Percentiles rank a stretch among this genome's conserved stretches.
Conservation (phyloP, 2,113 vertebrate species). For the Erinaceus europaeus region DNA sequence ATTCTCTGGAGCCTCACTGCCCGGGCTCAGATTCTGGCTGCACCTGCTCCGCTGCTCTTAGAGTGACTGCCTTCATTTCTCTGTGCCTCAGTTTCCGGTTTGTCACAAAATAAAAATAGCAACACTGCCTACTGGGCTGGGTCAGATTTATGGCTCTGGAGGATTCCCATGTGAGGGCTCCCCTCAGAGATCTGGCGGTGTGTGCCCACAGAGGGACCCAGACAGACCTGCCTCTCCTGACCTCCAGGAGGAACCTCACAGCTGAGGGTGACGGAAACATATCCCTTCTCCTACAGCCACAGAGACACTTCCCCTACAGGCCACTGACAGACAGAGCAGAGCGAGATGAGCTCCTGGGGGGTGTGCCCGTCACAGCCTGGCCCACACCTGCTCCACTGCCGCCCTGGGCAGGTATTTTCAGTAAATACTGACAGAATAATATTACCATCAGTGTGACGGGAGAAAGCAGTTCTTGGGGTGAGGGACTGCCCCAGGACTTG, state of each 20-base stretch:
- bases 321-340: too few species aligned
- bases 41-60: neutral
- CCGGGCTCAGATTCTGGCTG: neutral
- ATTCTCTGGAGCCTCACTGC: neutral
- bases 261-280: neutral
- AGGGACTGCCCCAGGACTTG: too few species aligned
- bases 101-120: neutral
- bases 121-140: neutral
- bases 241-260: neutral
- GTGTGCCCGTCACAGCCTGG: too few species aligned
- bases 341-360: too few species aligned
- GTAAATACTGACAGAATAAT: too few species aligned
- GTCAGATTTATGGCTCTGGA: neutral
- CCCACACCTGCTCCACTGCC: too few species aligned
- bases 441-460: too few species aligned
- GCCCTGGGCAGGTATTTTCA: too few species aligned
- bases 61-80: neutral
- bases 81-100: neutral
- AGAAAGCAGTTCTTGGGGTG: too few species aligned
- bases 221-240: too few species aligned
- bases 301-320: too few species aligned
- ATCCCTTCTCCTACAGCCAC: too few species aligned
- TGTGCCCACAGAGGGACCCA: neutral
- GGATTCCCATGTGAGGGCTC: neutral
- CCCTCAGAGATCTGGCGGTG: neutral